A percentile compares a stretch with the other conserved stretches of the same genome.
Evolutionary conservation across 2,888 invertebrate genomes (phyloP).

Genomic region (Epistrophe grossulariae): DNA sequence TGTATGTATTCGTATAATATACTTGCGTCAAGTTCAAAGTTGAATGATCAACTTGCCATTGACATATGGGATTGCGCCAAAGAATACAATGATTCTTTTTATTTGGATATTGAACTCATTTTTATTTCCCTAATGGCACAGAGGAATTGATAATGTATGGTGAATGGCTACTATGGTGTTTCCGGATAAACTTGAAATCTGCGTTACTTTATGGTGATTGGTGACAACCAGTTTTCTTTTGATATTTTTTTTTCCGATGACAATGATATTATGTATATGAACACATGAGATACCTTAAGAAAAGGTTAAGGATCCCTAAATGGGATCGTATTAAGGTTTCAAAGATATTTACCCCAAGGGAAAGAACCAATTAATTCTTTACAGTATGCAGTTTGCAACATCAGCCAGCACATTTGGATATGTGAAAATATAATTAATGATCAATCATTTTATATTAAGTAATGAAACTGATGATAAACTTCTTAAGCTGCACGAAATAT

Average conservation of each 20-base stretch:
- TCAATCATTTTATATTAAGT: neutral
- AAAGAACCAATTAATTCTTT: neutral
- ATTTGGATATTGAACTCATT: slow-evolving; percentile 75
- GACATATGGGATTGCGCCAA: slow-evolving; percentile 43
- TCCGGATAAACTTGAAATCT: slow-evolving; percentile 73
- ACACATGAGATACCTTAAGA: neutral
- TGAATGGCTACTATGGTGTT: slow-evolving; percentile 44
- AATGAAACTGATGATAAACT: slow-evolving; percentile 6
- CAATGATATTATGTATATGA: neutral
- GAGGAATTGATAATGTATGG: slow-evolving; percentile 44
- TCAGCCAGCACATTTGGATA: neutral
- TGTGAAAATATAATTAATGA: neutral
- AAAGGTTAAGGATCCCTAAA: slow-evolving; percentile 64
- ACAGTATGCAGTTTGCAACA: too few species aligned
- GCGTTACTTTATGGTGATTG: slow-evolving; percentile 41
- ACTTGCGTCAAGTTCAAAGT: slow-evolving; percentile 68
- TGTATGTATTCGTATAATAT: neutral
- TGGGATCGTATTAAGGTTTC: slow-evolving; percentile 19
- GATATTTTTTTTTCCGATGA: neutral
- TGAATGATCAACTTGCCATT: slow-evolving; percentile 74
- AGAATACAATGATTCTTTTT: slow-evolving; percentile 64
- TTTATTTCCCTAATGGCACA: slow-evolving; percentile 74
- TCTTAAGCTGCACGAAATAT: neutral
- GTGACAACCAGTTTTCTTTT: slow-evolving; percentile 52
- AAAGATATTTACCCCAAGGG: slow-evolving; percentile 5